Evolutionary conservation across 2,797 vertebrate species (phyloP).

Genomic region (Poecile montanus): DNA sequence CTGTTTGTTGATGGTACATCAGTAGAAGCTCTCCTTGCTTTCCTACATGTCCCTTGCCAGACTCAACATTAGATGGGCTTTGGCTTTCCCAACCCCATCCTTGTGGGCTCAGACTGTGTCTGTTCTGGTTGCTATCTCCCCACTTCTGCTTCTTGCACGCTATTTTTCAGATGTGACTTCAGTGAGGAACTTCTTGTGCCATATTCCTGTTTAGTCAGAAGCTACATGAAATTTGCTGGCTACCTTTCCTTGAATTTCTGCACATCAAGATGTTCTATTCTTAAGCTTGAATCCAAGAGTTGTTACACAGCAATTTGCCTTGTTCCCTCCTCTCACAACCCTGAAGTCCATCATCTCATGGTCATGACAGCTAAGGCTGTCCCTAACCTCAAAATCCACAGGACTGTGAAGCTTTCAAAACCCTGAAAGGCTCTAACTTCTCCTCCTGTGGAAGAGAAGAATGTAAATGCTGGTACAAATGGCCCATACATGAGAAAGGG

Average conservation of each 20-base stretch:
- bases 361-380: background rate
- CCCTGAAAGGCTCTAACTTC: background rate
- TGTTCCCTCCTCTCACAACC: background rate
- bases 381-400: background rate
- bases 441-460: background rate
- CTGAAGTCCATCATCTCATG: background rate
- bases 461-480: background rate
- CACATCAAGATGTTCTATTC: background rate
- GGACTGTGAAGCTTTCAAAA: background rate
- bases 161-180: background rate
- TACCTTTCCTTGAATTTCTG: background rate
- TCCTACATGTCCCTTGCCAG: background rate
- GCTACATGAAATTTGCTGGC: background rate
- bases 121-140: background rate
- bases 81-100: background rate
- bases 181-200: background rate
- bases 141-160: background rate
- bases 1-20: background rate
- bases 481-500: background rate
- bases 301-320: background rate
- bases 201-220: background rate
- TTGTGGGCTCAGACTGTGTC: background rate
- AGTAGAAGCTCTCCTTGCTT: background rate
- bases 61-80: background rate
- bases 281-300: background rate